phyloP scores from a whole-genome alignment of 37 sponge, comb jelly and placozoan species.

The Oscarella lobularis region DNA sequence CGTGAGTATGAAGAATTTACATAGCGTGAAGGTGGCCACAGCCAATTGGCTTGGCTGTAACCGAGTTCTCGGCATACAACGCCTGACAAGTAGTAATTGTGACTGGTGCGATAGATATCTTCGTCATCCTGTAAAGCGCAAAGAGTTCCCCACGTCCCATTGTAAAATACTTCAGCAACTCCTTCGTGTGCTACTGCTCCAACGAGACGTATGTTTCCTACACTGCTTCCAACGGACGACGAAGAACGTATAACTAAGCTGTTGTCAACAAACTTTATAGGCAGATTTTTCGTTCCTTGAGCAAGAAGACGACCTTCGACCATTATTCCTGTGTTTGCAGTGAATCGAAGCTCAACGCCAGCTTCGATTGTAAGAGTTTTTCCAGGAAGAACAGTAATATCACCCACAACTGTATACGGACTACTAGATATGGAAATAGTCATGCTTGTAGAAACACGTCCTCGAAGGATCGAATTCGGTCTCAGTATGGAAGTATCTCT shows the following conservation, averaged over 20 bases:
- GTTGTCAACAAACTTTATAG: too few species aligned
- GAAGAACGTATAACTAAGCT: too few species aligned
- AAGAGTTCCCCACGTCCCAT: background rate
- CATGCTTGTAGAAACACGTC: background rate
- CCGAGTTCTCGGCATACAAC: conserved; percentile 1
- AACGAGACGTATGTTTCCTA: too few species aligned
- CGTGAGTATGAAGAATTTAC: too few species aligned
- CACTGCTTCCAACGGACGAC: too few species aligned
- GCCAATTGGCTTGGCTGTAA: too few species aligned
- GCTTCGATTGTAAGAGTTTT: background rate
- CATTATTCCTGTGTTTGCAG: background rate
- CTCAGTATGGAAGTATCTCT: background rate
- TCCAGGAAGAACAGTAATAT: background rate
- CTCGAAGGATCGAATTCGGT: background rate
- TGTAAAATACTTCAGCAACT: background rate
- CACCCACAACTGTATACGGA: background rate
- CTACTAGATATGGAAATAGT: background rate
- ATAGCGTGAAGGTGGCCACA: too few species aligned
- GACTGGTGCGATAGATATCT: background rate
- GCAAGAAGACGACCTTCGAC: background rate
- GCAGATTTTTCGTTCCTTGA: background rate
- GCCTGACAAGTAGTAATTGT: background rate
- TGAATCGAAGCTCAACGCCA: background rate
- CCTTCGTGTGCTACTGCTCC: background rate
- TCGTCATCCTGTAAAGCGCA: background rate